phyloP scores from a whole-genome alignment of 2,797 vertebrate species.

The Natrix natrix region DNA sequence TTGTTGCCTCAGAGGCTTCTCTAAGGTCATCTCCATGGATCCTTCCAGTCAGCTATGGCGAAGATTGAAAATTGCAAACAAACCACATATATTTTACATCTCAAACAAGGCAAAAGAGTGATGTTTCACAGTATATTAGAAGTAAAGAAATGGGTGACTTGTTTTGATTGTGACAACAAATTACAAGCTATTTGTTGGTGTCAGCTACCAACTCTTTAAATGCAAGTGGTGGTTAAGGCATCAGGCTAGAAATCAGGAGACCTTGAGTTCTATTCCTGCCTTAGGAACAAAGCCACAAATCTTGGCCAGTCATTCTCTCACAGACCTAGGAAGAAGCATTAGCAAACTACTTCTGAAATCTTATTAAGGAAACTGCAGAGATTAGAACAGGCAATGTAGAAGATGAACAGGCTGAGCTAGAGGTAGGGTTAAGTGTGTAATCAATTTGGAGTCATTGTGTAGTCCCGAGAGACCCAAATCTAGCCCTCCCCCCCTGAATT shows the following conservation, averaged over 20 bases:
- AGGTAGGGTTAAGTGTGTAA: not conserved
- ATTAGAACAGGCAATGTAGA: not conserved
- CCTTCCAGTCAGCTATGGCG: not conserved
- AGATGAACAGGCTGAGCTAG: not conserved
- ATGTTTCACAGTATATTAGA: not conserved
- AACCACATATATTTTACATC: not conserved
- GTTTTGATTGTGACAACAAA: not conserved
- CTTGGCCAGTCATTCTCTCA: not conserved
- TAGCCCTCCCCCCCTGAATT: not conserved
- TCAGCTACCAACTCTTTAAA: not conserved
- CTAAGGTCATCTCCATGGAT: not conserved
- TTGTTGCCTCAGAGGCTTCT: not conserved
- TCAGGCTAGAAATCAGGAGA: not conserved
- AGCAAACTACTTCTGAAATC: not conserved
- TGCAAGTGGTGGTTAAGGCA: not conserved
- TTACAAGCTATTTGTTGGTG: not conserved
- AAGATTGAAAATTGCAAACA: not conserved
- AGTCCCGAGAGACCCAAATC: not conserved
- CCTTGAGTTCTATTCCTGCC: not conserved
- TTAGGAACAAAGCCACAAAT: not conserved
- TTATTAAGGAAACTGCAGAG: not conserved
- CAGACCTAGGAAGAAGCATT: not conserved
- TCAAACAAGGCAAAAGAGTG: not conserved
- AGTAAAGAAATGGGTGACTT: not conserved
- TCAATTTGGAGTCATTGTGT: not conserved